Percentiles rank a stretch among this genome's conserved stretches.
Evolutionary conservation across 2,888 invertebrate genomes (phyloP).

Genomic region (Trissoscelio sp.): DNA sequence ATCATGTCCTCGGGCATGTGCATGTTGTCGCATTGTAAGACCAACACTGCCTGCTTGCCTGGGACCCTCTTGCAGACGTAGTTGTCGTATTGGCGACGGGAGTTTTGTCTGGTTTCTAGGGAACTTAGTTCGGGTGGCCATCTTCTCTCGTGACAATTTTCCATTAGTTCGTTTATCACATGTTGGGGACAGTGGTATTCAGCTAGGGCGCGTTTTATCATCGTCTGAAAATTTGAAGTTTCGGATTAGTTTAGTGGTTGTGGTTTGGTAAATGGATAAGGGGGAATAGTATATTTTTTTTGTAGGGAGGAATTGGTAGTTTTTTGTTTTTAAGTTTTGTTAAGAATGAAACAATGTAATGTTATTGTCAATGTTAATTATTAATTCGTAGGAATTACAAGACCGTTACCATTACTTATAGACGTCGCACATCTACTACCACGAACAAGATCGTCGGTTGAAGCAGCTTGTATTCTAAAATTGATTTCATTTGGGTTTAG

Average conservation of each 20-base stretch:
- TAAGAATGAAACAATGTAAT: not conserved
- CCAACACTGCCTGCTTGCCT: conserved; percentile 97
- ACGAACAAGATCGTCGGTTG: conserved; percentile 84
- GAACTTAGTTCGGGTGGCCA: conserved; percentile 98
- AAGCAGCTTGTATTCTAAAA: conserved; percentile 88
- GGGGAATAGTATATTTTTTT: too few relatives aligned
- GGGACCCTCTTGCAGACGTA: conserved; percentile 97
- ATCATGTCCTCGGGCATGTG: conserved; percentile 98
- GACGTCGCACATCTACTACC: conserved; percentile 85
- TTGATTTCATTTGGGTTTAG: conserved; percentile 85
- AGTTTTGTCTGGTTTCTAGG: conserved; percentile 96
- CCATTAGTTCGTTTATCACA: conserved; percentile 97
- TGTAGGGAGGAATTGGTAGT: too few relatives aligned
- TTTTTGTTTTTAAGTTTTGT: too few relatives aligned
- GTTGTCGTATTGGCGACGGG: conserved; percentile 96
- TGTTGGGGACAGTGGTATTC: conserved; percentile 97
- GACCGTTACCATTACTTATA: conserved; percentile 42
- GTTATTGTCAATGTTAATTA: not conserved
- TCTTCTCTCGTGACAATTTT: conserved; percentile 97
- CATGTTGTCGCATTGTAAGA: conserved; percentile 96
- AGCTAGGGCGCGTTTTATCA: conserved; percentile 95
- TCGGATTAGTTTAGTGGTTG: too few relatives aligned
- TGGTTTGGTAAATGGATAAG: too few relatives aligned
- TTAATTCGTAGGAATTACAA: conserved; percentile 14
- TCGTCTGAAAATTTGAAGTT: conserved; percentile 92